Evolutionary conservation across 2,113 vertebrate species (phyloP).

Genomic region (Propithecus coquereli): DNA sequence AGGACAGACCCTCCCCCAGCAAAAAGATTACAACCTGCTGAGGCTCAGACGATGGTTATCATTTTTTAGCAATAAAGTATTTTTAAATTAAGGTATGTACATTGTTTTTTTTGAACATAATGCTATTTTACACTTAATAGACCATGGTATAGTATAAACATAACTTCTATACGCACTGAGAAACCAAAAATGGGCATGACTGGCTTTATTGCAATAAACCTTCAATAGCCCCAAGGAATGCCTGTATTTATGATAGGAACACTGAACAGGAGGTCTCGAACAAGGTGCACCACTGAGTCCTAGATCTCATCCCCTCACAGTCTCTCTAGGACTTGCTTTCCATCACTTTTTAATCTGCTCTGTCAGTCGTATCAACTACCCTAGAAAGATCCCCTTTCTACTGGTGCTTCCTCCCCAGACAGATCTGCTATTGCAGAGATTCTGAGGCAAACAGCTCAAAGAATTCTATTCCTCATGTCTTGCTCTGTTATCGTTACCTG

Average conservation of each 20-base stretch:
- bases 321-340: too few relatives aligned
- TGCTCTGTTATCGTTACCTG: accelerated
- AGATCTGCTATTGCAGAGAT: neutral
- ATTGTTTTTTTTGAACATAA: neutral
- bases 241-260: neutral
- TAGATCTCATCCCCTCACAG: neutral
- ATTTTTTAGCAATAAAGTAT: neutral
- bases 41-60: neutral
- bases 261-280: neutral
- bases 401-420: too few relatives aligned
- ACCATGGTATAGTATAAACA: neutral
- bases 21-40: neutral
- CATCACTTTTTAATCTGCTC: neutral
- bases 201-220: neutral
- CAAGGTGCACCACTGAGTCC: neutral
- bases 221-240: neutral
- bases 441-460: accelerated
- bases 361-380: too few relatives aligned
- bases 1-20: too few relatives aligned
- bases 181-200: neutral
- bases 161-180: neutral
- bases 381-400: neutral
- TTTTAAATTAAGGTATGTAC: neutral
- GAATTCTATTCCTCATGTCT: accelerated
- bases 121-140: neutral